Evolutionary conservation across 2,797 vertebrate genomes (phyloP).

Genomic region (Gouania willdenowi): DNA sequence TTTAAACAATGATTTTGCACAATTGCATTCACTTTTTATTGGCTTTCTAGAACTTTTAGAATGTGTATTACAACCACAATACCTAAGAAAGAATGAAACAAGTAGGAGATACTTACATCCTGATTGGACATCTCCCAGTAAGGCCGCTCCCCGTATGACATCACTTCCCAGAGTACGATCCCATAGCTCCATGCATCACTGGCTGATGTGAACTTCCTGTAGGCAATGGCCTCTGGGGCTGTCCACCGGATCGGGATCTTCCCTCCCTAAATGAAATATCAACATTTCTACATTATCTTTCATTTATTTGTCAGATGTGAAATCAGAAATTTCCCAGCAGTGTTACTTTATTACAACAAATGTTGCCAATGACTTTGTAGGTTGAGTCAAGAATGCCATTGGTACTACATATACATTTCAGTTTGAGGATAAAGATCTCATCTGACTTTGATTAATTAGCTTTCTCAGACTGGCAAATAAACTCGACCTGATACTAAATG

Average conservation of each 20-base stretch:
- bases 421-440: too few species aligned
- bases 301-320: neutral
- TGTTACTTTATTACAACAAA: neutral
- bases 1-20: too few species aligned
- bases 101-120: slow-evolving; percentile 74
- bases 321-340: neutral
- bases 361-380: neutral
- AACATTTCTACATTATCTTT: neutral
- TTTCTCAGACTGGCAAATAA: neutral
- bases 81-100: too few species aligned
- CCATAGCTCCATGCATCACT: slow-evolving; percentile 98
- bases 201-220: slow-evolving; percentile 96
- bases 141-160: slow-evolving; percentile 96
- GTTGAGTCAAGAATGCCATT: neutral
- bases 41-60: too few species aligned
- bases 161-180: slow-evolving; percentile 97
- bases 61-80: too few species aligned
- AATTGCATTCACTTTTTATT: too few species aligned
- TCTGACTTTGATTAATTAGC: slow-evolving; percentile 1
- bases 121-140: slow-evolving; percentile 98
- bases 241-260: slow-evolving; percentile 99
- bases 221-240: slow-evolving; percentile 95
- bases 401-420: neutral
- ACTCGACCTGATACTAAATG: neutral
- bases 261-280: slow-evolving; percentile 79